phyloP scores from a whole-genome alignment of 2,113 vertebrate genomes.

The Anguilla japonica region DNA sequence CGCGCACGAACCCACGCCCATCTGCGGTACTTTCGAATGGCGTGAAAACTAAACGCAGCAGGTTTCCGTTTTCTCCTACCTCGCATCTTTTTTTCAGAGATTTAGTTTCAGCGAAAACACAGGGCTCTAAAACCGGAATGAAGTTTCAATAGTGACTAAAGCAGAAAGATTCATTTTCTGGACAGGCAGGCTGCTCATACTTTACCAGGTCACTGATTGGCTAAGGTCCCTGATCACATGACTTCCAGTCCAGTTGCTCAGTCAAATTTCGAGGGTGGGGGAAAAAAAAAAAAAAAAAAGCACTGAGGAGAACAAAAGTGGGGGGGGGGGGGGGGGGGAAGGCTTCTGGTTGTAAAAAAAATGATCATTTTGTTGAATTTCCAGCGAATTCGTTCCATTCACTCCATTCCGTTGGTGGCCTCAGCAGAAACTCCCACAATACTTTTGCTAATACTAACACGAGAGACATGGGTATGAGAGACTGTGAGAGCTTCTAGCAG shows the following conservation, averaged over 20 bases:
- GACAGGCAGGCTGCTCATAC: not conserved
- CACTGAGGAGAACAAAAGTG: slow-evolving; percentile 20
- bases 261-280: not conserved
- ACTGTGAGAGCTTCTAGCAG: slow-evolving; percentile 44
- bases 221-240: slow-evolving; percentile 46
- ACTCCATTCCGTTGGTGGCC: slow-evolving; percentile 48
- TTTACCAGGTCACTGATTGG: not conserved
- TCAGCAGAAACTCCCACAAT: slow-evolving; percentile 45
- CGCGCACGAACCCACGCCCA: not conserved
- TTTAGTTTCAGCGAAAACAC: not conserved
- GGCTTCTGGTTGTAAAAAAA: slow-evolving; percentile 44
- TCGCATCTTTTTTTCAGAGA: not conserved
- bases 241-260: slow-evolving; percentile 31
- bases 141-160: too few species aligned
- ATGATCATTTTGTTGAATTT: slow-evolving; percentile 43
- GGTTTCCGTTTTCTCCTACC: not conserved
- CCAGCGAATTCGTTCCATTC: slow-evolving; percentile 45
- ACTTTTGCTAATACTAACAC: slow-evolving; percentile 50
- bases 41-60: not conserved
- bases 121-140: too few species aligned
- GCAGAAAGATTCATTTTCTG: not conserved
- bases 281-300: slow-evolving; percentile 31
- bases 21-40: not conserved
- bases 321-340: slow-evolving; percentile 43
- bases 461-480: slow-evolving; percentile 33